A percentile compares a stretch with the other conserved stretches of the same genome.
Conservation (phyloP, 1,140 invertebrate species). For the Druon quercuslanigerum region DNA sequence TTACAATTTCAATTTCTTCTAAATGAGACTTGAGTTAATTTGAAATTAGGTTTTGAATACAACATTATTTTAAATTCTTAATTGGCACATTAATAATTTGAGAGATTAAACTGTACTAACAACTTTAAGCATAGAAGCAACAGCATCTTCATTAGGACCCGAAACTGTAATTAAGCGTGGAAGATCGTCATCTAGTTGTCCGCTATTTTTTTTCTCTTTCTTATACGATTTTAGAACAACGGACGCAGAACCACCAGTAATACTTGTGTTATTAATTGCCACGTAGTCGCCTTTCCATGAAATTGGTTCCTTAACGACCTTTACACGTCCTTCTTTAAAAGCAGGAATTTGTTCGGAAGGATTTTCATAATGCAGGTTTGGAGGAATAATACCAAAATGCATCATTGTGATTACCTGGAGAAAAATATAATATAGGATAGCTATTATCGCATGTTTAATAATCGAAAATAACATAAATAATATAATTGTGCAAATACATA, state of each 20-base stretch:
- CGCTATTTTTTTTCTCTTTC: slow-evolving; percentile 54
- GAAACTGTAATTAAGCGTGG: slow-evolving; percentile 75
- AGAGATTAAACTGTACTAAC: slow-evolving; percentile 38
- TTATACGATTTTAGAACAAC: slow-evolving; percentile 75
- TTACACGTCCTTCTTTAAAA: slow-evolving; percentile 80
- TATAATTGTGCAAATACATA: too few species aligned
- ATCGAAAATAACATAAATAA: too few species aligned
- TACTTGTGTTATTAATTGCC: too few species aligned
- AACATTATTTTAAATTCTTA: too few species aligned
- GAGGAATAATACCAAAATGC: too few species aligned
- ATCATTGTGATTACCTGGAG: too few species aligned
- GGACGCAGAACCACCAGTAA: slow-evolving; percentile 82
- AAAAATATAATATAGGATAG: too few species aligned
- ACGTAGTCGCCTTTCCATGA: slow-evolving; percentile 77
- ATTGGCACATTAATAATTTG: background rate
- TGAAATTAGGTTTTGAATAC: background rate
- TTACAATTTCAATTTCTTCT: too few species aligned
- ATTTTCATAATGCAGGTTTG: too few species aligned
- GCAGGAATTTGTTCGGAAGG: too few species aligned
- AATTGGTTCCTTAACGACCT: slow-evolving; percentile 78
- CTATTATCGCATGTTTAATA: too few species aligned
- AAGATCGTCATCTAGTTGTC: slow-evolving; percentile 46
- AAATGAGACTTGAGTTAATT: background rate
- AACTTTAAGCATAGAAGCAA: slow-evolving; percentile 71
- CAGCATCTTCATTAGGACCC: slow-evolving; percentile 78